Evolutionary conservation across 2,797 vertebrate species (phyloP).

Genomic region (Austrolebias charrua): DNA sequence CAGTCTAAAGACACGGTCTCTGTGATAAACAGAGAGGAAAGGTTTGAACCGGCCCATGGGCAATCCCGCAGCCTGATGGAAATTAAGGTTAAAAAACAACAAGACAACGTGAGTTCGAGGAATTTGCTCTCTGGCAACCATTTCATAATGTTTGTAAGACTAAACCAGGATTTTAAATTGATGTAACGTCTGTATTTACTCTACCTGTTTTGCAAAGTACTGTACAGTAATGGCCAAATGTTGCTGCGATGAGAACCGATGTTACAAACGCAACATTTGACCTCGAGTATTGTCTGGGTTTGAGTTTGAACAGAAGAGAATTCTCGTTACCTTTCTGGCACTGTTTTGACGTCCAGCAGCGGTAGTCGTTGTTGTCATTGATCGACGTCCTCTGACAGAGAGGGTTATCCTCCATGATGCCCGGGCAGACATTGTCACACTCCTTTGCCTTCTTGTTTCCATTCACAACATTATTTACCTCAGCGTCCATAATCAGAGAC

Average conservation of each 20-base stretch:
- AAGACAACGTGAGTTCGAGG: constrained; percentile 50
- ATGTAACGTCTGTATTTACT: constrained; percentile 40
- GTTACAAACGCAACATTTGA: not conserved
- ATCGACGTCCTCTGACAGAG: constrained; percentile 88
- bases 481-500: constrained; percentile 92
- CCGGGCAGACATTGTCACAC: constrained; percentile 93
- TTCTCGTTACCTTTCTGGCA: constrained; percentile 94
- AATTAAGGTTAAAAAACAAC: constrained; percentile 57
- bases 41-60: constrained; percentile 72
- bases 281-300: not conserved
- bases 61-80: constrained; percentile 63
- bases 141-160: constrained; percentile 52
- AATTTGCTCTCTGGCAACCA: constrained; percentile 55
- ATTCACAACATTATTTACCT: constrained; percentile 89
- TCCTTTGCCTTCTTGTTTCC: constrained; percentile 95
- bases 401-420: constrained; percentile 87
- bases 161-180: constrained; percentile 59
- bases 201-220: constrained; percentile 18
- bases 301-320: constrained; percentile 4
- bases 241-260: not conserved
- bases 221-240: constrained; percentile 23
- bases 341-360: constrained; percentile 95
- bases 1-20: constrained; percentile 69
- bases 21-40: constrained; percentile 71
- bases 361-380: constrained; percentile 89